Percentiles rank a stretch among this genome's conserved stretches.
phyloP scores from a whole-genome alignment of 1,140 invertebrate species.

The Matsumurasca onukii region DNA sequence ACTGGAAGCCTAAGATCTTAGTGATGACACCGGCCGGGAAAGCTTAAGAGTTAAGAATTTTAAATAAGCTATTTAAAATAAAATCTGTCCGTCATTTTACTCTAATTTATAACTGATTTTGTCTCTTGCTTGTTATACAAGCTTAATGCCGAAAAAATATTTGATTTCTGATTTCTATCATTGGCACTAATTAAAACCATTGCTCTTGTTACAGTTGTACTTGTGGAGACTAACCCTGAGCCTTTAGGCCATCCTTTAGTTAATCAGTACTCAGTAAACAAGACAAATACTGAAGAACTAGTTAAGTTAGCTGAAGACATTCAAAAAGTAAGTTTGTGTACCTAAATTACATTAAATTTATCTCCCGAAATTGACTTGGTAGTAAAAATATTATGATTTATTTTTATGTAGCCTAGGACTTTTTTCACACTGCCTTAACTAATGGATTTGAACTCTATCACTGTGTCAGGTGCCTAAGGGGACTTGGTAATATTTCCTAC shows the following conservation, averaged over 20 bases:
- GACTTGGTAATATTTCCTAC: not conserved
- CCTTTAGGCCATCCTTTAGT: conserved; percentile 4
- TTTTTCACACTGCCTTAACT: not conserved
- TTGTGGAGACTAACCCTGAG: conserved; percentile 1
- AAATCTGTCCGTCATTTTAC: not conserved
- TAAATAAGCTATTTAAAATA: not conserved
- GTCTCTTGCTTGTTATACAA: not conserved
- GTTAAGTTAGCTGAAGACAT: conserved; percentile 2
- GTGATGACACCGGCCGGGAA: not conserved
- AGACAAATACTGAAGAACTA: not conserved
- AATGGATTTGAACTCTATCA: not conserved
- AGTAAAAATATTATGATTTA: not conserved
- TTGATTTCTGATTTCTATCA: not conserved
- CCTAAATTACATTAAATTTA: not conserved
- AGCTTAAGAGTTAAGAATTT: not conserved
- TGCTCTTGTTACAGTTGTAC: not conserved
- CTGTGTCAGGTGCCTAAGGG: not conserved
- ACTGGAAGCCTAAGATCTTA: too few relatives aligned
- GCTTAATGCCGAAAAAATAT: not conserved
- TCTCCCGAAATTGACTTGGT: not conserved
- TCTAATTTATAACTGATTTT: not conserved
- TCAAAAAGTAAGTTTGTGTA: conserved; percentile 12
- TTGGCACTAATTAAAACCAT: not conserved
- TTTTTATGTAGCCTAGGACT: not conserved
- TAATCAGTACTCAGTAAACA: conserved; percentile 1